Conservation (phyloP, 2,888 invertebrate species). For the Drosophila leonis region DNA sequence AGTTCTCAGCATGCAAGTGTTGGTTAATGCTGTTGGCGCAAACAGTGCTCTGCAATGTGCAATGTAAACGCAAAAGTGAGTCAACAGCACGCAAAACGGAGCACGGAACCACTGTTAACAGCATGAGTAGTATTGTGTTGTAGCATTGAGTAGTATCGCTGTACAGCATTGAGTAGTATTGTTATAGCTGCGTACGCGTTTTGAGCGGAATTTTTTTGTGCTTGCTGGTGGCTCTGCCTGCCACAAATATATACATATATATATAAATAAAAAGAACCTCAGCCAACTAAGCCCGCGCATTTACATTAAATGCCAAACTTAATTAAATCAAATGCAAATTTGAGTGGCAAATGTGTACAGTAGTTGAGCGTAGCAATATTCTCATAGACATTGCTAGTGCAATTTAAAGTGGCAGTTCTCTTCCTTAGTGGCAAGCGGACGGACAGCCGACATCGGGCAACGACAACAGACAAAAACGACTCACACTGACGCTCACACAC, state of each 20-base stretch:
- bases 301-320: slow-evolving; percentile 28
- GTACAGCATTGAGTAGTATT: slow-evolving; percentile 49
- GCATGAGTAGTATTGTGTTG: slow-evolving; percentile 36
- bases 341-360: slow-evolving; percentile 6
- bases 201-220: slow-evolving; percentile 57
- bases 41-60: slow-evolving; percentile 9
- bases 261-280: slow-evolving; percentile 9
- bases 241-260: slow-evolving; percentile 31
- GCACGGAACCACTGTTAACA: slow-evolving; percentile 15
- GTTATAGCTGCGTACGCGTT: slow-evolving; percentile 50
- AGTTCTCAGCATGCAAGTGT: background rate
- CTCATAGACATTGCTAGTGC: slow-evolving; percentile 39
- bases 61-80: slow-evolving; percentile 10
- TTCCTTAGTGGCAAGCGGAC: slow-evolving; percentile 21
- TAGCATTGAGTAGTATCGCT: slow-evolving; percentile 49
- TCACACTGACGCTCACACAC: slow-evolving; percentile 47
- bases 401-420: slow-evolving; percentile 21
- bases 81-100: background rate
- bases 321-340: slow-evolving; percentile 13
- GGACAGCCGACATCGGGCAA: slow-evolving; percentile 20
- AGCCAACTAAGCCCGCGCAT: slow-evolving; percentile 47
- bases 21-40: background rate
- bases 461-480: slow-evolving; percentile 49
- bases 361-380: slow-evolving; percentile 1
- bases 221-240: slow-evolving; percentile 31